A percentile compares a stretch with the other conserved stretches of the same genome.
Conservation (phyloP, 2,113 vertebrate genomes). For the Anhinga rufa region DNA sequence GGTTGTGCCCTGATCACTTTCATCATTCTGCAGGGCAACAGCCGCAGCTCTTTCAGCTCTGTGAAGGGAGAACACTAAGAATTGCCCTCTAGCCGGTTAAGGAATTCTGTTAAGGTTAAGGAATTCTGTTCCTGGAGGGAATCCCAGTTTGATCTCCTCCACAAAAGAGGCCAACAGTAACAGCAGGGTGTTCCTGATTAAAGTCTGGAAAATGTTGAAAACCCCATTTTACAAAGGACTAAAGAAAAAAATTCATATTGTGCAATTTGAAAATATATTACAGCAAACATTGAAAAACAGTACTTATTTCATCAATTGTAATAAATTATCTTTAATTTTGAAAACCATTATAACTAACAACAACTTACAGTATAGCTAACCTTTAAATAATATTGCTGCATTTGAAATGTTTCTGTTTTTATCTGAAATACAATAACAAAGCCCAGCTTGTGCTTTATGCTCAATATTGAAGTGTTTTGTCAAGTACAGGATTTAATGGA, state of each 20-base stretch:
- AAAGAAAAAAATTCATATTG: background rate
- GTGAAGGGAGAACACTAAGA: background rate
- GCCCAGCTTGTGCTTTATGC: background rate
- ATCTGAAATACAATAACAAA: background rate
- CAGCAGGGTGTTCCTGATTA: background rate
- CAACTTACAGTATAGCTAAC: background rate
- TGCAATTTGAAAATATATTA: background rate
- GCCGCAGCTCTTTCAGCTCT: background rate
- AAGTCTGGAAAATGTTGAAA: background rate
- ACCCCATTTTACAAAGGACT: background rate
- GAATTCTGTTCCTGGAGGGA: background rate
- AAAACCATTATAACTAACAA: background rate
- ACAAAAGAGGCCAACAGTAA: background rate
- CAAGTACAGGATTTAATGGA: background rate
- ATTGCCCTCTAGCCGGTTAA: background rate
- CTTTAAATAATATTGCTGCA: background rate
- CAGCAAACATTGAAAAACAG: background rate
- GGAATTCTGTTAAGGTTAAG: slow-evolving; percentile 19
- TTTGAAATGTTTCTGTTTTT: background rate
- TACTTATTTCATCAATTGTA: background rate
- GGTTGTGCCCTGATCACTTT: background rate
- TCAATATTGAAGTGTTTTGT: background rate
- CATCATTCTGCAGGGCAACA: background rate
- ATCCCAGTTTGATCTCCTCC: background rate
- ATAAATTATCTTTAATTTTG: background rate